These are phyloP conservation scores for Mustela nigripes DNA, from an alignment of 2,113 vertebrate species.

Conservation along the genomic window DNA sequence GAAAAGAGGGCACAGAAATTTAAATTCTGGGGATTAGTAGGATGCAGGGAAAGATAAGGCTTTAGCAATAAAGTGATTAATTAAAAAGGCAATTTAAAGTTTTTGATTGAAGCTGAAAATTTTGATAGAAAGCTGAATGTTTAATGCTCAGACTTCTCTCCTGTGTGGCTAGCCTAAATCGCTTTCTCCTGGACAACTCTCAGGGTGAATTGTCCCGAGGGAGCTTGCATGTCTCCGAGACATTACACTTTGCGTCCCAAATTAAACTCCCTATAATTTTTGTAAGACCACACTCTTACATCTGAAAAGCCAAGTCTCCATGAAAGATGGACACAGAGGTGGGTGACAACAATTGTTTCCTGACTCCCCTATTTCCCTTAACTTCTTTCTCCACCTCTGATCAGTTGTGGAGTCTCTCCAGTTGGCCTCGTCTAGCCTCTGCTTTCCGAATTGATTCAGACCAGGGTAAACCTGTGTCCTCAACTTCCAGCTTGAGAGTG, in stretches of 20 bases:
- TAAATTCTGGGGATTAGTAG: background rate
- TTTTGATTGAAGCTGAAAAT: constrained; percentile 21
- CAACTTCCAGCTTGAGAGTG: background rate
- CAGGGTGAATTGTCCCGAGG: background rate
- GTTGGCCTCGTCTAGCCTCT: background rate
- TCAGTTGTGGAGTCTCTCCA: background rate
- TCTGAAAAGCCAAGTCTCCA: background rate
- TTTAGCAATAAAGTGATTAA: constrained; percentile 33
- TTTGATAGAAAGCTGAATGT: background rate
- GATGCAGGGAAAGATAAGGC: background rate
- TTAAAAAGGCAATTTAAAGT: constrained; percentile 46
- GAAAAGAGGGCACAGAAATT: background rate
- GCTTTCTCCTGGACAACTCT: background rate
- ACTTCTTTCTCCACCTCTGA: background rate
- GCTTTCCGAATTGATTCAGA: background rate
- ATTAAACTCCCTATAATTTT: background rate
- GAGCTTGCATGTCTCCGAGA: background rate
- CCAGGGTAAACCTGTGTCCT: background rate
- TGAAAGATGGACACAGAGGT: background rate
- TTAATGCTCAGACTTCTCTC: background rate
- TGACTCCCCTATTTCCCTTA: background rate
- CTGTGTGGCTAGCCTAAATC: background rate
- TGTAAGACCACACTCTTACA: background rate
- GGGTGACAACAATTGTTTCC: background rate
- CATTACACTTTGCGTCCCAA: background rate